A percentile compares a stretch with the other conserved stretches of the same genome.
These are phyloP conservation scores for Zoanthus solanderi DNA, from an alignment of 92 coral and sea anemone species.

Conservation along the genomic window DNA sequence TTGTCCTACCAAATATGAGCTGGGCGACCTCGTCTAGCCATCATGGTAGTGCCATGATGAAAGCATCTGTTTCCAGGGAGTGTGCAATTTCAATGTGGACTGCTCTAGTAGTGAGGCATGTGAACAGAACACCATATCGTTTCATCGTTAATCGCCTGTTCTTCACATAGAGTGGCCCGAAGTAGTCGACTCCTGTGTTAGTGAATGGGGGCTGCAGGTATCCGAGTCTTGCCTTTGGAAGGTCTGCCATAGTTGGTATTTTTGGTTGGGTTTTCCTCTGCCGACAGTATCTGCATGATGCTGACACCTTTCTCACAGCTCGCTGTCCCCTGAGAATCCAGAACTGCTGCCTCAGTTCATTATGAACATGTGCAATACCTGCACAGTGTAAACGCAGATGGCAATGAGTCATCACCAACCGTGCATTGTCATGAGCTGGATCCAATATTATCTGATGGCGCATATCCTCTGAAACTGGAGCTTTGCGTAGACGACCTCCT, in stretches of 20 bases:
- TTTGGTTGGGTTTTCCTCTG: constrained; percentile 1
- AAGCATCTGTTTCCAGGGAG: too few species aligned
- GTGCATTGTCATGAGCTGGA: constrained; percentile 56
- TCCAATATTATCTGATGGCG: constrained; percentile 58
- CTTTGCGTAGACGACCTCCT: constrained; percentile 57
- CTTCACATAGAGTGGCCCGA: background rate
- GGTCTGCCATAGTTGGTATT: constrained; percentile 33
- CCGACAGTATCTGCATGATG: constrained; percentile 2
- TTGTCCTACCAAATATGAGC: too few species aligned
- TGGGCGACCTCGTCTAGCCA: too few species aligned
- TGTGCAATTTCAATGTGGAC: too few species aligned
- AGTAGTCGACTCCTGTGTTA: constrained; percentile 31
- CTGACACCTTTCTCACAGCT: constrained; percentile 31
- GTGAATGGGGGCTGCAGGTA: constrained; percentile 13
- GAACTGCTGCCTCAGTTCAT: constrained; percentile 21
- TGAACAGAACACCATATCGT: too few species aligned
- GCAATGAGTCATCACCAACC: constrained; percentile 39
- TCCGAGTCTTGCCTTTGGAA: constrained; percentile 25
- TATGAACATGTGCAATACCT: constrained; percentile 26
- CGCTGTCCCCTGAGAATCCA: constrained; percentile 29
- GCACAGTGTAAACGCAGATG: constrained; percentile 50
- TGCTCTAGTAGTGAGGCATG: too few species aligned
- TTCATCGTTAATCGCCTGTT: background rate
- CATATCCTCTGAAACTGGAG: constrained; percentile 54
- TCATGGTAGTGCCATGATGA: too few species aligned